These are phyloP conservation scores for Exephanes ischioxanthus DNA, from an alignment of 2,888 invertebrate genomes.

Conservation along the genomic window DNA sequence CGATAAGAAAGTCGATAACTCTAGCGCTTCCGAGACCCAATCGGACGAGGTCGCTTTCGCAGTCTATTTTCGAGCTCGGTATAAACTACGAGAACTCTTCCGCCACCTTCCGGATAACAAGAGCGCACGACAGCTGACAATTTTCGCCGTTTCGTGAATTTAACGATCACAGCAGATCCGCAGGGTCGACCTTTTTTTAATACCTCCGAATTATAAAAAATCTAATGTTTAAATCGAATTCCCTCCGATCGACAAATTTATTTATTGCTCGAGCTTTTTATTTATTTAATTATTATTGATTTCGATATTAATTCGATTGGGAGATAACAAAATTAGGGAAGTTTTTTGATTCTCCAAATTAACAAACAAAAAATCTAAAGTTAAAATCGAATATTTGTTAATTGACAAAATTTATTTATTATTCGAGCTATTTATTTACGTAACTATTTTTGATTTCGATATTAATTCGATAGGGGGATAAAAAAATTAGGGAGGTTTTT, in stretches of 20 bases:
- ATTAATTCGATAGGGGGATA: too few relatives aligned
- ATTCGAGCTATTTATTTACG: too few relatives aligned
- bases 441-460: too few relatives aligned
- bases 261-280: too few relatives aligned
- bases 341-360: too few relatives aligned
- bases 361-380: neutral
- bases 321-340: too few relatives aligned
- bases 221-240: neutral
- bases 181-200: neutral
- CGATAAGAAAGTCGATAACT: constrained; percentile 64
- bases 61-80: constrained; percentile 46
- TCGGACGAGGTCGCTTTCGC: constrained; percentile 43
- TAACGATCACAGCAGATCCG: neutral
- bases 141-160: constrained; percentile 19
- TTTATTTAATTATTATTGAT: too few relatives aligned
- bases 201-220: neutral
- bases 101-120: constrained; percentile 28
- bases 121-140: neutral
- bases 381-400: neutral
- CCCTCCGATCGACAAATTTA: too few relatives aligned
- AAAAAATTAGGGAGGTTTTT: neutral
- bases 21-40: constrained; percentile 47
- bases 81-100: constrained; percentile 19
- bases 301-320: too few relatives aligned
- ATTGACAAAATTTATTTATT: too few relatives aligned